Percentiles rank a stretch among this genome's conserved stretches.
Conservation (phyloP, 35 echinoderm and acorn worm species). For the Lytechinus pictus region DNA sequence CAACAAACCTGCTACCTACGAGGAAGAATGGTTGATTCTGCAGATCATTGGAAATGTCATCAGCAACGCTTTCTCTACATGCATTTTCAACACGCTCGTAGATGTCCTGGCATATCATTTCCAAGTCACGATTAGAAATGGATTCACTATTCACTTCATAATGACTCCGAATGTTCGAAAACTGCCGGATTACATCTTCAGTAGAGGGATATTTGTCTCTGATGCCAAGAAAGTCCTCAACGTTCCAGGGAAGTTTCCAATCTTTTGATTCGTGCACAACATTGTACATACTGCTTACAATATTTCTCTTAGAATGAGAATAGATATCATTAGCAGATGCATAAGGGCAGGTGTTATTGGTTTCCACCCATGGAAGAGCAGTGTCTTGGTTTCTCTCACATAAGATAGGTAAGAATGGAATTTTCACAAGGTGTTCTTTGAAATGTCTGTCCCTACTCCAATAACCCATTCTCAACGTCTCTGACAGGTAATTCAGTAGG, state of each 20-base stretch:
- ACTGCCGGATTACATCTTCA: not conserved
- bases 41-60: not conserved
- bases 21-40: constrained; percentile 24
- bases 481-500: not conserved
- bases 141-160: not conserved
- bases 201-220: not conserved
- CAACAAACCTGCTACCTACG: not conserved
- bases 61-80: not conserved
- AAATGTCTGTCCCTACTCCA: not conserved
- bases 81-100: not conserved
- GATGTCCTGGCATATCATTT: not conserved
- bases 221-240: not conserved
- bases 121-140: not conserved
- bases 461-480: not conserved
- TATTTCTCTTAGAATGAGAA: too few species aligned
- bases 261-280: not conserved
- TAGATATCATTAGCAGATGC: not conserved
- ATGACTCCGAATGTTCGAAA: not conserved
- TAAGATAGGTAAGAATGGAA: not conserved
- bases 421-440: not conserved
- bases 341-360: not conserved
- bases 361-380: not conserved
- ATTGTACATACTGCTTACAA: not conserved
- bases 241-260: not conserved
- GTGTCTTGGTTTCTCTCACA: too few species aligned